These are phyloP conservation scores for Sebastes minor DNA, from an alignment of 2,797 vertebrate genomes.

Conservation along the genomic window DNA sequence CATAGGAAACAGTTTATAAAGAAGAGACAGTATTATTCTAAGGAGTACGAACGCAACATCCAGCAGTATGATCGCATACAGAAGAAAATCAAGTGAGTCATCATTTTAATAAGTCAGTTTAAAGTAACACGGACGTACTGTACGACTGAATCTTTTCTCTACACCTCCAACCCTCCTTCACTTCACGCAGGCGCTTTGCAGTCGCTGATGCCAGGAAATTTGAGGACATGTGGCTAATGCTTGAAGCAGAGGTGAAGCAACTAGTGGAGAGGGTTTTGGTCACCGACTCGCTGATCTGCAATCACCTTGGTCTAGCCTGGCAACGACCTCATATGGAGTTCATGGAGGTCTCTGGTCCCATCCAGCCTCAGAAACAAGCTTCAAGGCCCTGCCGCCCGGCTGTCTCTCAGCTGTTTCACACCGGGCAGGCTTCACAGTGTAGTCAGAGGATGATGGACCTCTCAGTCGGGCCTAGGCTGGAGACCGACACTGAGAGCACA, in stretches of 20 bases:
- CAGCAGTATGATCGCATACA: slow-evolving; percentile 81
- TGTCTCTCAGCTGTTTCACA: slow-evolving; percentile 56
- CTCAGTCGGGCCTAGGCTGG: not conserved
- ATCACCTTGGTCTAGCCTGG: slow-evolving; percentile 85
- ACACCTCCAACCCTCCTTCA: not conserved
- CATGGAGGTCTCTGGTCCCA: slow-evolving; percentile 71
- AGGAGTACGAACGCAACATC: slow-evolving; percentile 70
- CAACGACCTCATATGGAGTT: slow-evolving; percentile 67
- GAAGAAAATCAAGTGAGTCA: slow-evolving; percentile 82
- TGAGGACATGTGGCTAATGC: slow-evolving; percentile 85
- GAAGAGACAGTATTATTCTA: slow-evolving; percentile 68
- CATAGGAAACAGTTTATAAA: slow-evolving; percentile 77
- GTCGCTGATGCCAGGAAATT: slow-evolving; percentile 70
- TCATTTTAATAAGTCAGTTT: not conserved
- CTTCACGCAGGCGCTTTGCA: slow-evolving; percentile 79
- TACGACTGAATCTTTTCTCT: not conserved
- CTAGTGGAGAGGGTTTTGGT: slow-evolving; percentile 77
- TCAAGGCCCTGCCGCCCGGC: slow-evolving; percentile 30
- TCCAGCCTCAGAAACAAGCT: slow-evolving; percentile 37
- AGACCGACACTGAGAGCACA: not conserved
- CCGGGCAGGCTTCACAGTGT: not conserved
- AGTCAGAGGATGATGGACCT: slow-evolving; percentile 5
- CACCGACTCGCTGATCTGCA: slow-evolving; percentile 81
- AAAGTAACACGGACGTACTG: not conserved
- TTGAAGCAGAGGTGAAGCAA: slow-evolving; percentile 86